Evolutionary conservation across 2,797 vertebrate genomes (phyloP).

Genomic region (Rallus crepitans): DNA sequence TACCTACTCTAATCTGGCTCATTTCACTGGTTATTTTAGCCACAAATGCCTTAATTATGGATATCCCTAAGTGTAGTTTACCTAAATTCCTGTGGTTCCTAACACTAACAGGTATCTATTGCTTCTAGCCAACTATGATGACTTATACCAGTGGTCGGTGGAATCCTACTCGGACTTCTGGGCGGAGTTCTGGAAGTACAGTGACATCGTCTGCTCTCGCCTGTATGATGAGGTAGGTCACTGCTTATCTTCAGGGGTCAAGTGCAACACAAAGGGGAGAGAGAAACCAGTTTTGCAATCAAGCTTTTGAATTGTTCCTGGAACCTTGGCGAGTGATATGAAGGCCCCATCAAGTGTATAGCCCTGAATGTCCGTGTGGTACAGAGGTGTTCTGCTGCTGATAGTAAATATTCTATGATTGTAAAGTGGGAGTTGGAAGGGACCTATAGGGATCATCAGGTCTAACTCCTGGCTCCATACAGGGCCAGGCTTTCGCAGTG

Average conservation of each 20-base stretch:
- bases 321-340: neutral
- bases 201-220: constrained; percentile 86
- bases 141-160: constrained; percentile 95
- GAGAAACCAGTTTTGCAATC: neutral
- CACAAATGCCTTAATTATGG: fast-evolving
- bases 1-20: neutral
- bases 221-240: constrained; percentile 89
- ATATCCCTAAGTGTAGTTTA: neutral
- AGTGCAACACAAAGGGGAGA: neutral
- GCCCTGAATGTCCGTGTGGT: neutral
- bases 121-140: constrained; percentile 87
- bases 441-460: too few species aligned
- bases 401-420: too few species aligned
- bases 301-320: neutral
- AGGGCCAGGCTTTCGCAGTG: neutral
- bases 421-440: too few species aligned
- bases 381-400: neutral
- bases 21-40: neutral
- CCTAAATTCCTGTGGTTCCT: neutral
- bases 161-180: constrained; percentile 92
- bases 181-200: constrained; percentile 93
- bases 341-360: neutral
- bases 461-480: too few species aligned
- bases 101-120: neutral
- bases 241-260: neutral